Evolutionary conservation across 2,888 invertebrate species (phyloP).

Genomic region (Eulithis testata): DNA sequence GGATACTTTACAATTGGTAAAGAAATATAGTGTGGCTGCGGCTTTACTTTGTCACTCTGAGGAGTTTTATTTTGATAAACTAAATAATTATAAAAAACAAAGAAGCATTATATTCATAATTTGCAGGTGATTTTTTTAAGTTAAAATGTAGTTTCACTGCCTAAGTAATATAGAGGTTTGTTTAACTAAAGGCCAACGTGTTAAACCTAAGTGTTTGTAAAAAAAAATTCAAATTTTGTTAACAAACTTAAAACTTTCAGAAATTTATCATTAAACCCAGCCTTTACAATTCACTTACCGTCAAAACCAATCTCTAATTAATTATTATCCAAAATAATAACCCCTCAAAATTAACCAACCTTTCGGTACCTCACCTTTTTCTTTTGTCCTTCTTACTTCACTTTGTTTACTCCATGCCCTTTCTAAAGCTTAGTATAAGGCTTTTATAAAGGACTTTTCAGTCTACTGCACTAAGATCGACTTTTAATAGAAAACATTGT

Average conservation of each 20-base stretch:
- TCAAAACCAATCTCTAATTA: conserved; percentile 44
- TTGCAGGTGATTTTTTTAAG: no score
- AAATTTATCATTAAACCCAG: conserved; percentile 26
- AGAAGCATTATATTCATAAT: no score
- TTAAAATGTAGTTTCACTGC: no score
- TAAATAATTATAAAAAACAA: no score
- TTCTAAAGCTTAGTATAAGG: conserved; percentile 25
- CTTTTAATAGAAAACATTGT: conserved; percentile 39
- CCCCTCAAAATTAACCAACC: conserved; percentile 38
- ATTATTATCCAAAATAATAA: conserved; percentile 51
- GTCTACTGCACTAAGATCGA: conserved; percentile 30
- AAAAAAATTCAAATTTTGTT: no score
- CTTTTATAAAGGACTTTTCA: conserved; percentile 37
- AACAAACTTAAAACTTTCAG: neutral
- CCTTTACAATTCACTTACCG: conserved; percentile 31
- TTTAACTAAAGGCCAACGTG: no score
- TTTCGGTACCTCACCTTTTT: conserved; percentile 38
- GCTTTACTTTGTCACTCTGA: conserved; percentile 10
- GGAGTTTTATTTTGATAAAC: no score
- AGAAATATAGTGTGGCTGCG: conserved; percentile 13
- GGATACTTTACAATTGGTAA: conserved; percentile 6
- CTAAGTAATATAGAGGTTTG: neutral
- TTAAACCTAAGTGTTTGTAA: no score
- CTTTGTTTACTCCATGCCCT: conserved; percentile 49
- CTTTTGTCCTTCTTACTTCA: conserved; percentile 32